Base-by-base conservation (phyloP, 2,888 invertebrate genomes). In the Panzeria rudis region DNA sequence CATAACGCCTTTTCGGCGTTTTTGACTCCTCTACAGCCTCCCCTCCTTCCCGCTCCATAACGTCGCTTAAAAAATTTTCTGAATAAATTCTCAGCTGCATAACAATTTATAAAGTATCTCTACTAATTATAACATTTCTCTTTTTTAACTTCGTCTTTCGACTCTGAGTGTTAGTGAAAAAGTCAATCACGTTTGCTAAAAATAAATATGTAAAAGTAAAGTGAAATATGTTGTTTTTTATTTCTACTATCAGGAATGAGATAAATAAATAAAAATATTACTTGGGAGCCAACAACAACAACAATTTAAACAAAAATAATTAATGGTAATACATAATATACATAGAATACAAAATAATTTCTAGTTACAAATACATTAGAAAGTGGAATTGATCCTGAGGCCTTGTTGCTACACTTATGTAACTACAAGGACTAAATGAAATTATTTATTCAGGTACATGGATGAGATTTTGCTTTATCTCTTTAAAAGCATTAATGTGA, bases 151-250 rank as follows among this genome's bases (percentile, higher is more conserved):
- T 54, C 0, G 2, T 29, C 56, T 56, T 15, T 15, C 7, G 23
- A 25, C 17, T n/a, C 15, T 9, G 11, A 35, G 50, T 64, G 71
- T 79, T 64, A 9, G 6, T 54, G 2, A n/a, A 68, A 52, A 64
- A 56, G 32, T 68, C 77, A 66, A 78, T 78, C 68, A 68, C 44
- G 79, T 75, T 69, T 59, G 50, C 5, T 50, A 5, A 69, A 66
- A 66, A 77, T 64, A 77, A 77, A 54, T 64, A 77, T 72, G 44
- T 44, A 77, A 69, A 54, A 32, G 6, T n/a, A 4, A 44, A 66
- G 41, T 50, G 56, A 15, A 41, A 38, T 32, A 41, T 52, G 17
- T 25, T 75, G 25, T 20, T 38, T 38, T 41, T 15, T 25, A 20
- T 52, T 41, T 61, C 3, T 72, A 41, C 25, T 3, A 15, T 8